phyloP scores from a whole-genome alignment of 2,113 vertebrate genomes.

The Cinclus cinclus region DNA sequence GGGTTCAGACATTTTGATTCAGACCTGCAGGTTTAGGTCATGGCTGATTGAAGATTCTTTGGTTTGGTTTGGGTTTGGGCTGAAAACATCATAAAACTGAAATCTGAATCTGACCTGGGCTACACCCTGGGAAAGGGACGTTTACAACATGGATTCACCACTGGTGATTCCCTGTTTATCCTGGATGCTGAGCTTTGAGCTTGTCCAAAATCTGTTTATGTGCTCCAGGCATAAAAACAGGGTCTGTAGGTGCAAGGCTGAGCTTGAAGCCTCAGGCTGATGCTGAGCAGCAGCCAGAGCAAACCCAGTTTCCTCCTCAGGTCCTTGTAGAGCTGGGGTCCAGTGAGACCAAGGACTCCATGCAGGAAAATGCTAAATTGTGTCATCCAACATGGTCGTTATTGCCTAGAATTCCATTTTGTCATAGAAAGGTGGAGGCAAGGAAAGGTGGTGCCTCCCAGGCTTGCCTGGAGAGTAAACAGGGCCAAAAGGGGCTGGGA shows the following conservation, averaged over 20 bases:
- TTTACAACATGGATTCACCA: neutral
- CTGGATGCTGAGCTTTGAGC: neutral
- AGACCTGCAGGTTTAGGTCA: neutral
- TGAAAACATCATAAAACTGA: neutral
- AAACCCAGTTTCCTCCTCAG: neutral
- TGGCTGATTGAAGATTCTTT: neutral
- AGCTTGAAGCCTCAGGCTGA: neutral
- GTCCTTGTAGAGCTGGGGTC: neutral
- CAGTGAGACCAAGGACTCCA: neutral
- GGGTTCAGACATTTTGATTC: neutral
- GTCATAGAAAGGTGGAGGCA: neutral
- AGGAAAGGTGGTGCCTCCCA: neutral
- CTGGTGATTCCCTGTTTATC: neutral
- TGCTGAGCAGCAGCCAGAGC: neutral
- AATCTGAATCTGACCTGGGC: neutral
- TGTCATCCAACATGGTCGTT: neutral
- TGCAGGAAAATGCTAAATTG: fast-evolving
- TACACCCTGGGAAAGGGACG: neutral
- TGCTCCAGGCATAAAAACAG: neutral
- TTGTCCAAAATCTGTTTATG: neutral
- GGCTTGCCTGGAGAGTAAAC: neutral
- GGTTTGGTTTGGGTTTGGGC: neutral
- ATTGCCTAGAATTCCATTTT: neutral
- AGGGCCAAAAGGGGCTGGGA: neutral
- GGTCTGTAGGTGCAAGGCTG: neutral